Base-by-base conservation (phyloP, 2,113 vertebrate genomes). In the Cochlearius cochlearius region DNA sequence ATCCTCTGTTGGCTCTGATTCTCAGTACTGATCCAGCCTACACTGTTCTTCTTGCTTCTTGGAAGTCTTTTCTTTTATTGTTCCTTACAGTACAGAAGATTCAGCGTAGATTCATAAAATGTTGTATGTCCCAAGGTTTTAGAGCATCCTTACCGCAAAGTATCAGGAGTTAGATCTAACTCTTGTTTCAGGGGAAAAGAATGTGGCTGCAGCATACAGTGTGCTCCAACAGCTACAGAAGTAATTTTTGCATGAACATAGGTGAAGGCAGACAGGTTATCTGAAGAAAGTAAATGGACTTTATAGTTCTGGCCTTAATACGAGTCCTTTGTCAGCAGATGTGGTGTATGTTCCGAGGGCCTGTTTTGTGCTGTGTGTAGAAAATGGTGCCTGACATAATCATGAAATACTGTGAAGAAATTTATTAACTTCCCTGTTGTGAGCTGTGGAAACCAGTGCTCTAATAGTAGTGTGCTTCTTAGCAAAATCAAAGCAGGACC, bases 41-140 rank as follows among this genome's bases (percentile, higher is more conserved):
- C 30, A 7, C 91, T 96, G 91, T 94, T 96, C 89, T 94, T 97
- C 95, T 77, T 94, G 96, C 89, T 96, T 97, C 94, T 91, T 96
- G 94, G 95, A 94, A 97, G 58, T 85, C 79, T 94, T 78, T 25
- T 86, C 80, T 84, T 93, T 94, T 94, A 87, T 95, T 92, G 69
- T 87, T 95, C 67, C 11, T 87, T 66, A 39, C 45, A 86, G 60
- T 39, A 62, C 73, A 76, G 83, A 87, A 91, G 71, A 85, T 85
- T 69, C 77, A 62, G 32, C 47, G n/a, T 18, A 80, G 77, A 71
- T 83, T 72, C 47, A 50, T 72, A 43, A 89, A 62, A 27, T 43
- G 45, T 60, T 55, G 1, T 9, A 15, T 59, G 34, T 59, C 91
- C 90, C 45, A 41, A 50, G 39, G 43, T 63, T 95, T 83, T 56